These are phyloP conservation scores for Tillus elongatus DNA, from an alignment of 2,888 invertebrate species.

Conservation along the genomic window DNA sequence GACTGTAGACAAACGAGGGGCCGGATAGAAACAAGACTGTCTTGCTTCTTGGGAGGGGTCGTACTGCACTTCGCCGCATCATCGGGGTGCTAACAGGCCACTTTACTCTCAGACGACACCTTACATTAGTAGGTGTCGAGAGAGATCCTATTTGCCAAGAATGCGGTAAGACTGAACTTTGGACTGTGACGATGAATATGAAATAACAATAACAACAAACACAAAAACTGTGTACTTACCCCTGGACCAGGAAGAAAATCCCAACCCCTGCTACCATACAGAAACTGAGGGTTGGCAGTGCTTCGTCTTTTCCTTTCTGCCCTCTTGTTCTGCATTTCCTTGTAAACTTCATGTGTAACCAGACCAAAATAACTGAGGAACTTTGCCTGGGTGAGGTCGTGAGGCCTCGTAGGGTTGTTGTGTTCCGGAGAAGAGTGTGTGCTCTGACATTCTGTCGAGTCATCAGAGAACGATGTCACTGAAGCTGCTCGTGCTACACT, in stretches of 20 bases:
- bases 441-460: slow-evolving; percentile 33
- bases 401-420: slow-evolving; percentile 31
- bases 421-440: slow-evolving; percentile 32
- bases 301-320: slow-evolving; percentile 47
- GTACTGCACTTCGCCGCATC: too few species aligned
- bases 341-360: slow-evolving; percentile 42
- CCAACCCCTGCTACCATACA: slow-evolving; percentile 44
- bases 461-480: slow-evolving; percentile 35
- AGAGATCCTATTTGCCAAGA: too few species aligned
- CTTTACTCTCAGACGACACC: too few species aligned
- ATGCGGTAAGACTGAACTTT: too few species aligned
- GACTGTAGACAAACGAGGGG: too few species aligned
- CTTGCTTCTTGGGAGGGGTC: too few species aligned
- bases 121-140: too few species aligned
- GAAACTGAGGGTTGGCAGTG: slow-evolving; percentile 48
- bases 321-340: slow-evolving; percentile 46
- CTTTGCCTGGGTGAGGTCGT: slow-evolving; percentile 37
- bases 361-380: slow-evolving; percentile 43
- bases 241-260: slow-evolving; percentile 27
- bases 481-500: slow-evolving; percentile 32
- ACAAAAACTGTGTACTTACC: slow-evolving; percentile 18
- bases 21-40: too few species aligned
- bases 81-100: too few species aligned
- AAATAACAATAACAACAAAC: too few species aligned
- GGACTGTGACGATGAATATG: too few species aligned